Base-by-base conservation (phyloP, 2,113 vertebrate species). In the Panurus biarmicus region DNA sequence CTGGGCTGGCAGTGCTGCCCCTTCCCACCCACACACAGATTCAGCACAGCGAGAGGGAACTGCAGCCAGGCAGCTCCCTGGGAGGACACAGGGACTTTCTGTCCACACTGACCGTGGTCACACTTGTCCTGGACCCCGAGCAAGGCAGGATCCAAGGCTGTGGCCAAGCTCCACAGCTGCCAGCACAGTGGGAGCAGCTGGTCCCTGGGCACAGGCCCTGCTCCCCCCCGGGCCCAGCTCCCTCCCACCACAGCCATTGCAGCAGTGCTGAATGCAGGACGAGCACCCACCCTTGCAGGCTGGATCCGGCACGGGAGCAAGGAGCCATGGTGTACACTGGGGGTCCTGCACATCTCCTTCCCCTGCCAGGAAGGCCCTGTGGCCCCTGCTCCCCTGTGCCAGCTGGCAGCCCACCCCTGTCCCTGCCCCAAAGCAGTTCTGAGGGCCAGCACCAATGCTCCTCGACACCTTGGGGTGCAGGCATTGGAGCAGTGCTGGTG, bases 41-140 rank as follows among this genome's bases (percentile, higher is more conserved):
- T 3, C 16, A 2, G 67, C 6, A 5, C 14, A 38, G 45, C 58
- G 4, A 2, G 25, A 42, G 62, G 51, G 16, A 2, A 8, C 67
- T 3, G 87, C 24, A 24, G 90, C 56, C 47, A 21, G 38, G 60
- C 78, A 69, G 70, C 77, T 73, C 73, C 10, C 2, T 0, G 6
- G 11, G 14, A 12, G 38, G 5, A 48, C 5, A 4, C 0, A 0
- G 31, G 62, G 48, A 9, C 35, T 14, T 45, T 26, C 53, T 23
- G 35, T 14, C 69, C 28, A 12, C 71, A 2, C 19, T 2, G 36
- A 11, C n/a, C 22, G 3, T 0, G 2, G 50, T 18, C 72, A n/a
- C 1, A 0, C n/a, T 53, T 9, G 5, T 38, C 65, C 53, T 5
- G 1, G 13, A 7, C 35, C 57, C 2, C 0, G 2, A 21, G 76